Conservation (phyloP, 2,113 vertebrate genomes). For the Aphyosemion australe region DNA sequence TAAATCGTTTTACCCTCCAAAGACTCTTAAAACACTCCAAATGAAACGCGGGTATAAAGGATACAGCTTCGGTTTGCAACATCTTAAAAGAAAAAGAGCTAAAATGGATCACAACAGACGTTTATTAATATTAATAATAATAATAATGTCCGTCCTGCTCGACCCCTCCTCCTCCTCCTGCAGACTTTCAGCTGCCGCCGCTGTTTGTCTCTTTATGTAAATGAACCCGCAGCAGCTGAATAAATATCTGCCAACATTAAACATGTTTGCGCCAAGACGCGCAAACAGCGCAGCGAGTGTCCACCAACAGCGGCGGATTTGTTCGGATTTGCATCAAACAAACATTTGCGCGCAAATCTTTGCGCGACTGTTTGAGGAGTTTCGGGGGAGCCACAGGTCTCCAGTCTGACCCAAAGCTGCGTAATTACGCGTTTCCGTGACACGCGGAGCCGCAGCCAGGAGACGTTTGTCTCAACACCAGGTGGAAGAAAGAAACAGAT, state of each 20-base stretch:
- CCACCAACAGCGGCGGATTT: conserved; percentile 73
- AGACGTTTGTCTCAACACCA: neutral
- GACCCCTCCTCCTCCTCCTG: neutral
- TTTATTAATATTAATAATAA: too few species aligned
- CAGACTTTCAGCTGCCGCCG: conserved; percentile 20
- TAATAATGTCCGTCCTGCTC: neutral
- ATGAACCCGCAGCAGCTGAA: conserved; percentile 75
- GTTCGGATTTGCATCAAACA: conserved; percentile 76
- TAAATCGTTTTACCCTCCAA: too few species aligned
- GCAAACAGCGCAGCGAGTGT: conserved; percentile 62
- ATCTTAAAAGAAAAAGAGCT: too few species aligned
- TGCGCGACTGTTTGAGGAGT: conserved; percentile 55
- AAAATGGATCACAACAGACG: too few species aligned
- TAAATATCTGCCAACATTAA: conserved; percentile 70
- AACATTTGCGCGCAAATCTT: conserved; percentile 68
- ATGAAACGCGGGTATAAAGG: too few species aligned
- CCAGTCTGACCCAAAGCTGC: too few species aligned
- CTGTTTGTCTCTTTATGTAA: conserved; percentile 56
- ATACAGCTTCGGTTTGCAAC: too few species aligned
- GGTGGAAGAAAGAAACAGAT: neutral
- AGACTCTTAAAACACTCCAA: too few species aligned
- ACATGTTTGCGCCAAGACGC: conserved; percentile 73
- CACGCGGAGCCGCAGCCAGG: neutral
- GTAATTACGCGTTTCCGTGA: too few species aligned
- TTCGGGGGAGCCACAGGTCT: conserved; percentile 34